phyloP scores from a whole-genome alignment of 2,888 invertebrate genomes.

The Cerastis rubricosa region DNA sequence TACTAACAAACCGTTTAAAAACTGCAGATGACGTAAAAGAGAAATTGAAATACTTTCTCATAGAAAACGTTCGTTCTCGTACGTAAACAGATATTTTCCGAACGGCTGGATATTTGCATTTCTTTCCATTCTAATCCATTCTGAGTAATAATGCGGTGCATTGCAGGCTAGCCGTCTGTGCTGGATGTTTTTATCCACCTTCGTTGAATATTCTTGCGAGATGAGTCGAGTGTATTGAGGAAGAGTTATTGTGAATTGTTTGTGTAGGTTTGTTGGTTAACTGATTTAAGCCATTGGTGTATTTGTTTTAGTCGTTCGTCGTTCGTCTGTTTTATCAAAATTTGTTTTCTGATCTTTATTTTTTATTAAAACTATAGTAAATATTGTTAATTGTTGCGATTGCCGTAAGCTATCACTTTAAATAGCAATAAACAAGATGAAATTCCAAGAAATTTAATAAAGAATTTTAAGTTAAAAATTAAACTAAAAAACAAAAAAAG shows the following conservation, averaged over 20 bases:
- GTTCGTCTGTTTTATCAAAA: not conserved
- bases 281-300: not conserved
- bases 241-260: not conserved
- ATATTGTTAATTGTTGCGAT: not conserved
- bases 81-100: conserved; percentile 52
- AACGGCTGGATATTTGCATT: conserved; percentile 36
- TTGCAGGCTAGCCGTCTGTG: conserved; percentile 6
- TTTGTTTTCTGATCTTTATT: not conserved
- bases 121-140: conserved; percentile 39
- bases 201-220: conserved; percentile 22
- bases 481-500: not conserved
- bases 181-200: conserved; percentile 26
- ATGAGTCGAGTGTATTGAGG: conserved; percentile 6
- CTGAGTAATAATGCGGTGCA: conserved; percentile 51
- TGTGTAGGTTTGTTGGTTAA: not conserved
- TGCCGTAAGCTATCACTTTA: not conserved
- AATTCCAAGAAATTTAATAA: not conserved
- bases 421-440: not conserved
- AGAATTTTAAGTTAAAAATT: not conserved
- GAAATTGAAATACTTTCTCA: conserved; percentile 37
- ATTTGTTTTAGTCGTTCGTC: not conserved
- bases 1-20: conserved; percentile 21
- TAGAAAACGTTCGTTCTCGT: conserved; percentile 12
- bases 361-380: not conserved
- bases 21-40: conserved; percentile 29